Evolutionary conservation across 2,888 invertebrate species (phyloP), one percentile per base, ranked within the genome.

Genomic region (Drosophila subquinaria): DNA sequence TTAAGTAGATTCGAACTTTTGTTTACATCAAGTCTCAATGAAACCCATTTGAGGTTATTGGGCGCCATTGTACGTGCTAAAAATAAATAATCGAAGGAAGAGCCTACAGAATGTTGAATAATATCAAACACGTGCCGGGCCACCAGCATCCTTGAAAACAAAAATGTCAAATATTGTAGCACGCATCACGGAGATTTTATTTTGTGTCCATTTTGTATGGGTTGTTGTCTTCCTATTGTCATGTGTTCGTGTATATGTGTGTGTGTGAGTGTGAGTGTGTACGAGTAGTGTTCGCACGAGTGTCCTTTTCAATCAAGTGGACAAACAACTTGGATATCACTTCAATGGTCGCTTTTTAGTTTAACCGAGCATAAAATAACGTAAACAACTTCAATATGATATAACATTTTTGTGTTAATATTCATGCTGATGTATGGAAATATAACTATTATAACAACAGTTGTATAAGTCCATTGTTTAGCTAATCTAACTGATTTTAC

Each of bases 221-320:
- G 11, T 42, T 57, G 38, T 45, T 20, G 53, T 68, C 27, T 15
- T 9, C 23, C 23, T 15, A 13, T 6, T 35, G n/a, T 4, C 57
- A 36, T 48, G 23, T 20, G 23, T 45, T 20, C 43, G 27, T 67
- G 5, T 53, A 8, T 42, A 6, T 15, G n/a, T 15, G 23, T 27
- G 20, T 30, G 42, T 59, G 35, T 62, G 64, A 61, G 60, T 67
- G 38, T 60, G 53, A 65, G 51, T 57, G 51, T 52, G 38, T 40
- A 13, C 52, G 27, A 52, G 20, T 52, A 57, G 51, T 61, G 67
- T 78, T 66, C 82, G 83, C 82, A 76, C 67, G 88, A 83, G 82
- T 83, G 73, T 83, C 72, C 66, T 52, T 83, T 84, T 78, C 77
- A 83, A 76, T 87, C 79, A 88, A 86, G 76, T 89, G 87, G 87